Percentiles rank a stretch among this genome's conserved stretches.
phyloP scores from a whole-genome alignment of 2,113 vertebrate genomes.

The Ahaetulla prasina region DNA sequence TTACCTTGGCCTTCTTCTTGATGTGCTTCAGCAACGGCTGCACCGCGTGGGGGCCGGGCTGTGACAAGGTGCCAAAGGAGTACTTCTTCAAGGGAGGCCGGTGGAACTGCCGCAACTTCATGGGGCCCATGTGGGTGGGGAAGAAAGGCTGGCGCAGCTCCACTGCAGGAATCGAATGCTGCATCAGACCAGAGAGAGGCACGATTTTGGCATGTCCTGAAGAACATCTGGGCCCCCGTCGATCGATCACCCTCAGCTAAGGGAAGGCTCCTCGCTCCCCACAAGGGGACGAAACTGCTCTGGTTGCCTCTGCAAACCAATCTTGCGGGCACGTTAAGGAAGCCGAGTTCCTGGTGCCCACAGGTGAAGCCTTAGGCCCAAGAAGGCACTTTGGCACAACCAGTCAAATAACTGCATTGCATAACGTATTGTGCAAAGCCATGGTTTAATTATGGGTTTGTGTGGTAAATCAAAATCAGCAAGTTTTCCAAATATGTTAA shows the following conservation, averaged over 20 bases:
- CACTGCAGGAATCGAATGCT: slow-evolving; percentile 96
- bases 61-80: slow-evolving; percentile 91
- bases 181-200: background rate
- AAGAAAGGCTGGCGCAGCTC: slow-evolving; percentile 97
- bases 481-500: background rate
- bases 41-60: slow-evolving; percentile 87
- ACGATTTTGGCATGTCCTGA: background rate
- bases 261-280: background rate
- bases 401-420: background rate
- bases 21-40: slow-evolving; percentile 95
- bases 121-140: slow-evolving; percentile 97
- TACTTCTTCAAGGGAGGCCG: slow-evolving; percentile 92
- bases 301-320: background rate
- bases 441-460: background rate
- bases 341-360: background rate
- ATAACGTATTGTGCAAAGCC: background rate
- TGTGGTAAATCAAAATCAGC: background rate
- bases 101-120: slow-evolving; percentile 94
- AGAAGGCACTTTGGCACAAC: background rate
- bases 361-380: background rate
- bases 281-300: background rate
- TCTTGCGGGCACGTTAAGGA: too few relatives aligned
- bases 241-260: background rate
- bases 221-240: background rate
- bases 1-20: slow-evolving; percentile 97